These are phyloP conservation scores for Misgurnus anguillicaudatus DNA, from an alignment of 2,113 vertebrate genomes.

Conservation along the genomic window DNA sequence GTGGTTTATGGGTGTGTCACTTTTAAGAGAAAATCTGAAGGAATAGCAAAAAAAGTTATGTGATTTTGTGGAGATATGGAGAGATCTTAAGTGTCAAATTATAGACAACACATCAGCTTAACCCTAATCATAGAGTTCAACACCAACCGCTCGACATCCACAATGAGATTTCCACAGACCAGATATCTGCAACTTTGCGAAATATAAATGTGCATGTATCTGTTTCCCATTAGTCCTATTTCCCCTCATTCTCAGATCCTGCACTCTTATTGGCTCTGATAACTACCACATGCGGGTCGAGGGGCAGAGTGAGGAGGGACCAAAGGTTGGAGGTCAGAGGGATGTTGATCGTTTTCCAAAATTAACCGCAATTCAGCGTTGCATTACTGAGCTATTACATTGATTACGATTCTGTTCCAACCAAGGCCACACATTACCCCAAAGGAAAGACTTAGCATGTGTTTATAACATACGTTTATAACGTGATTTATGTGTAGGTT, in stretches of 20 bases:
- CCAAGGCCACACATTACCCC: slow-evolving; percentile 2
- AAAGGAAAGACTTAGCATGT: neutral
- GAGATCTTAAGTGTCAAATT: slow-evolving; percentile 9
- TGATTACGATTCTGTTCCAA: slow-evolving; percentile 8
- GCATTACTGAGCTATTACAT: slow-evolving; percentile 21
- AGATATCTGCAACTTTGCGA: neutral
- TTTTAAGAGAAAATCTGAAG: neutral
- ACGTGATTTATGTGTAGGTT: too few relatives aligned
- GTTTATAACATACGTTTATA: neutral
- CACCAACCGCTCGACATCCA: neutral
- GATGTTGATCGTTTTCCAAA: slow-evolving; percentile 46
- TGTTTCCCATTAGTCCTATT: slow-evolving; percentile 50
- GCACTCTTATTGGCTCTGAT: slow-evolving; percentile 48
- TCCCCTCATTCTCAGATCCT: slow-evolving; percentile 27
- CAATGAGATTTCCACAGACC: neutral
- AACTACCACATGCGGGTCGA: slow-evolving; percentile 51
- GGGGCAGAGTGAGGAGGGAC: neutral
- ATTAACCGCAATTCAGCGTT: slow-evolving; percentile 41
- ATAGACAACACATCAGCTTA: slow-evolving; percentile 9
- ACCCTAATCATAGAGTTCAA: slow-evolving; percentile 21
- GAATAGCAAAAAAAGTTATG: neutral
- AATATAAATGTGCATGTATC: slow-evolving; percentile 15
- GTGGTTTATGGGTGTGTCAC: too few relatives aligned
- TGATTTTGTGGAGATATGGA: neutral
- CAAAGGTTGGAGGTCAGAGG: slow-evolving; percentile 40